Conservation (phyloP, 2,888 invertebrate species). For the Volucella inanis region DNA sequence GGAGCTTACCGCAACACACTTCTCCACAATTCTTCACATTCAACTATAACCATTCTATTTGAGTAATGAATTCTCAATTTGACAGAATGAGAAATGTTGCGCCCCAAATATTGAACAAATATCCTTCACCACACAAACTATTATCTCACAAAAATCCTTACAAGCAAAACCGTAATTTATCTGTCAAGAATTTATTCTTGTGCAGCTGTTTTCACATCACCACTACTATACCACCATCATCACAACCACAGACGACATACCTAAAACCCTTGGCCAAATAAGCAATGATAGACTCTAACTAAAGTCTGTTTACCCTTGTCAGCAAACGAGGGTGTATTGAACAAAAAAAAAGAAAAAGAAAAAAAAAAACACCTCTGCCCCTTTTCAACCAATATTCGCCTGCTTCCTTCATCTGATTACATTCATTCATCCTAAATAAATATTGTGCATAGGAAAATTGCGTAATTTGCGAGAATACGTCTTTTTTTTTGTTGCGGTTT, state of each 20-base stretch:
- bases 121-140: conserved; percentile 13
- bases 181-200: conserved; percentile 21
- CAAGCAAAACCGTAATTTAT: conserved; percentile 1
- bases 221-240: not conserved
- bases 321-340: conserved; percentile 36
- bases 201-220: conserved; percentile 33
- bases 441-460: conserved; percentile 42
- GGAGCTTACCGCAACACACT: too few species aligned
- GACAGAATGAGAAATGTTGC: conserved; percentile 51
- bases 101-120: conserved; percentile 15
- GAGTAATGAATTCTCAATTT: conserved; percentile 59
- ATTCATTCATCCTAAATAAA: conserved; percentile 54
- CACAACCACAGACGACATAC: conserved; percentile 12
- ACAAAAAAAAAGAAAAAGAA: not conserved
- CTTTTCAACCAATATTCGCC: too few species aligned
- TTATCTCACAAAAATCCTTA: conserved; percentile 29
- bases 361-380: not conserved
- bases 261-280: conserved; percentile 16
- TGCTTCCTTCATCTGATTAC: conserved; percentile 16
- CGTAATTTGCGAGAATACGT: conserved; percentile 32
- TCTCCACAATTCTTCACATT: too few species aligned
- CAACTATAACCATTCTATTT: conserved; percentile 23
- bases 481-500: conserved; percentile 1
- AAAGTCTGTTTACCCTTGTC: conserved; percentile 47
- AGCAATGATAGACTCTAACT: conserved; percentile 33